Evolutionary conservation across 2,113 vertebrate species (phyloP).

Genomic region (Phaethon lepturus): DNA sequence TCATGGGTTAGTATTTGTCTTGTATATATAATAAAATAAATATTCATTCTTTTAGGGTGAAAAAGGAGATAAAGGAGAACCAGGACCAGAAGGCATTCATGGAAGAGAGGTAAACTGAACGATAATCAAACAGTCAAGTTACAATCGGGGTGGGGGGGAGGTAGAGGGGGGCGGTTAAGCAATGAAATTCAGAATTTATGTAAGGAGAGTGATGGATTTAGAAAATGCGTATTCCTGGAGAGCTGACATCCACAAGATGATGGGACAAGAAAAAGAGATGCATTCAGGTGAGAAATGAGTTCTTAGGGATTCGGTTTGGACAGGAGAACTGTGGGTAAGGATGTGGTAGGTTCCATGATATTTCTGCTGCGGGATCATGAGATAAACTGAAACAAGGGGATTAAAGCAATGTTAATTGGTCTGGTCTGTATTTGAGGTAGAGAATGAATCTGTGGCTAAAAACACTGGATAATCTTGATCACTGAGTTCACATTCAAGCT

Average conservation of each 20-base stretch:
- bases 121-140: not conserved
- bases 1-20: not conserved
- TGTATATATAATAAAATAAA: not conserved
- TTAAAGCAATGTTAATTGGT: not conserved
- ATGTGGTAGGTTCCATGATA: not conserved
- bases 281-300: not conserved
- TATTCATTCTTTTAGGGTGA: constrained; percentile 76
- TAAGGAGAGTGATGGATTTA: not conserved
- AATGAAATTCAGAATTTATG: not conserved
- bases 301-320: not conserved
- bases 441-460: not conserved
- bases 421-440: not conserved
- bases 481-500: not conserved
- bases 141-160: not conserved
- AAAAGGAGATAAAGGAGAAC: constrained; percentile 78
- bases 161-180: not conserved
- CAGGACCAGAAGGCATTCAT: constrained; percentile 70
- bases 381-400: not conserved
- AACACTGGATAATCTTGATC: not conserved
- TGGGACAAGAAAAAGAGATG: not conserved
- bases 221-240: not conserved
- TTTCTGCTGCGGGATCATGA: not conserved
- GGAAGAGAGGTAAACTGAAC: constrained; percentile 75
- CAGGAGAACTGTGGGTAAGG: not conserved
- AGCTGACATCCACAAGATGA: not conserved